A percentile compares a stretch with the other conserved stretches of the same genome.
phyloP scores from a whole-genome alignment of 2,888 invertebrate genomes.

The Silvanus unidentatus region DNA sequence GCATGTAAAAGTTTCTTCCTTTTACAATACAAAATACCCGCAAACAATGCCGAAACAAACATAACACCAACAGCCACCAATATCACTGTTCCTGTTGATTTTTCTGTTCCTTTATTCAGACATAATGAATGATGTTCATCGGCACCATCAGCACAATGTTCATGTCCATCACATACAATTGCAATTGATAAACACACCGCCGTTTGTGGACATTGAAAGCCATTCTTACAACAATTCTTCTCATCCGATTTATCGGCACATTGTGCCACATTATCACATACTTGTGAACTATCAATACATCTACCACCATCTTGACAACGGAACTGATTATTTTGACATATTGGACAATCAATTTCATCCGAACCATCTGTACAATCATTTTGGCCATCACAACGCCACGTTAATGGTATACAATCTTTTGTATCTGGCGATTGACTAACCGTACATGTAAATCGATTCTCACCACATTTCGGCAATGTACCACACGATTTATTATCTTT shows the following conservation, averaged over 20 bases:
- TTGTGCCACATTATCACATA: constrained; percentile 59
- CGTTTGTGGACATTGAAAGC: constrained; percentile 68
- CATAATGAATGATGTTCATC: constrained; percentile 70
- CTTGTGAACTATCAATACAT: constrained; percentile 35
- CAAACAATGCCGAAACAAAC: constrained; percentile 41
- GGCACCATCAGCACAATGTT: constrained; percentile 74
- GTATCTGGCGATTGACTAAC: constrained; percentile 49
- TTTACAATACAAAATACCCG: constrained; percentile 29
- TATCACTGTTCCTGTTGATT: constrained; percentile 49
- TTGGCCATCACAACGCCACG: constrained; percentile 75
- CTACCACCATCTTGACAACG: constrained; percentile 49
- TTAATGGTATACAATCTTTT: constrained; percentile 63
- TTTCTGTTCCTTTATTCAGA: constrained; percentile 44
- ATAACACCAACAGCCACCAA: constrained; percentile 53
- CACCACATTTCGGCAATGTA: constrained; percentile 62
- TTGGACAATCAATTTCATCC: constrained; percentile 69
- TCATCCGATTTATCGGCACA: constrained; percentile 67
- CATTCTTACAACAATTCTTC: constrained; percentile 60
- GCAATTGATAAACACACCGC: constrained; percentile 65
- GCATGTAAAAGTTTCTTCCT: constrained; percentile 25
- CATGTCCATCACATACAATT: constrained; percentile 68
- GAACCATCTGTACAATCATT: constrained; percentile 78
- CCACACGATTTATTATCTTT: constrained; percentile 62
- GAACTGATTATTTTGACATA: constrained; percentile 66
- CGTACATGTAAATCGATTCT: constrained; percentile 66